Base-by-base conservation (phyloP, 2,113 vertebrate genomes). In the Oryzias curvinotus region DNA sequence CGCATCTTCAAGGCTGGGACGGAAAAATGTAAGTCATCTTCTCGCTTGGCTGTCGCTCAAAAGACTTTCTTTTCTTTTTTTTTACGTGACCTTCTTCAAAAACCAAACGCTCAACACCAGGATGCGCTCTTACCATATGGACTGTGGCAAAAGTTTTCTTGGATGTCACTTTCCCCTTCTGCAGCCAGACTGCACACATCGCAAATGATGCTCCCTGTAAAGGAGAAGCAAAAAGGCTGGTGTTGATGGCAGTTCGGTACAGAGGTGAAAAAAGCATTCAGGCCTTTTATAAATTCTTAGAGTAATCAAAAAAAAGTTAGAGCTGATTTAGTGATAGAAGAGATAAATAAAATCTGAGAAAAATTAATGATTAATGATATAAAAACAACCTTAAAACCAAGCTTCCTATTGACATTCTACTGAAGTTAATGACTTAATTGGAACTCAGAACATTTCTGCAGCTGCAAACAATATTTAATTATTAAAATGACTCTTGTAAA, bases 1-100 rank as follows among this genome's bases (percentile, higher is more conserved):
- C 81, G 92, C 77, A 93, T 89, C 65, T 91, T 92, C 68, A 94
- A 80, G 3, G 87, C 93, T 94, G 77, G 1, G 5, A 77, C 21
- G 51, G 49, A 85, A 14, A 83, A 47, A 45, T 48, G 14, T 36
- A 36, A 52, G 42, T 60, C 15, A 57, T 47, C 7, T 17, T 36
- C 46, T 62, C 3, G 3, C 52, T 57, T 49, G 55, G 43, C 55
- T 63, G 68, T 53, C 26, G 26, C 19, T 67, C 78, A 51, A 42
- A 26, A 17, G 8, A 12, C 15, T 30, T 28, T 44, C 3, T 17
- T 7, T 55, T 14, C 13, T 42, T 14, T 5, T 16, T 0, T 14
- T 10, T 45, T 46, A 16, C 30, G 3, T 8, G 49, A 2, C 3
- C 13, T 28, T 62, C 13, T 28, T 62, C 18, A 18, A 8, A 26